Conservation (phyloP, 1,140 invertebrate species). For the Caerostris extrusa region DNA sequence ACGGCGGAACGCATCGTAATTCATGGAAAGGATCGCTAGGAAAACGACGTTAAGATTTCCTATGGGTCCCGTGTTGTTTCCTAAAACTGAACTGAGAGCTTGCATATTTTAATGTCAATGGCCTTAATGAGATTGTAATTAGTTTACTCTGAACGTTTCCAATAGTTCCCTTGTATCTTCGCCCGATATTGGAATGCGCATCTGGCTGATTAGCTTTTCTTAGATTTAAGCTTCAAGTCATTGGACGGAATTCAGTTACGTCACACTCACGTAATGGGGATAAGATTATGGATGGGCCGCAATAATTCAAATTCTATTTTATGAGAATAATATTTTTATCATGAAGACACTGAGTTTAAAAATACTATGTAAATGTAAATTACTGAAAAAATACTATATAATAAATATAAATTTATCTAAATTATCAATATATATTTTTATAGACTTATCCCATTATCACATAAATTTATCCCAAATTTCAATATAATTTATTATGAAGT, state of each 20-base stretch:
- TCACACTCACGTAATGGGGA: background rate
- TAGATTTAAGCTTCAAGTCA: background rate
- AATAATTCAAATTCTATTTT: background rate
- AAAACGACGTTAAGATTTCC: slow-evolving; percentile 53
- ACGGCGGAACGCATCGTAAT: slow-evolving; percentile 13
- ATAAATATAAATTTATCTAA: too few relatives aligned
- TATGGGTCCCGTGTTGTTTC: background rate
- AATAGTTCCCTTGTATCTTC: slow-evolving; percentile 49
- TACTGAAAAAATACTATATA: too few relatives aligned
- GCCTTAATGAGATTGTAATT: slow-evolving; percentile 66
- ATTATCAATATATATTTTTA: too few relatives aligned
- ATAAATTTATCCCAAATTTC: too few relatives aligned
- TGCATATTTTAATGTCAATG: slow-evolving; percentile 69
- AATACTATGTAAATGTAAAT: too few relatives aligned
- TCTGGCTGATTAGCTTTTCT: slow-evolving; percentile 45
- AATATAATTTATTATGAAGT: too few relatives aligned
- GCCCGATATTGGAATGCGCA: slow-evolving; percentile 33
- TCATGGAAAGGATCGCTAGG: background rate
- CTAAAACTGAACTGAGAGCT: background rate
- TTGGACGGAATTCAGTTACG: background rate
- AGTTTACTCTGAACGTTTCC: slow-evolving; percentile 46
- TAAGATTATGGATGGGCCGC: background rate
- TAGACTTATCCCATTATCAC: too few relatives aligned
- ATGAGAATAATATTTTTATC: too few relatives aligned
- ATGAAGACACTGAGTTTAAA: too few relatives aligned